A percentile compares a stretch with the other conserved stretches of the same genome.
phyloP scores from a whole-genome alignment of 2,888 invertebrate genomes.

The Cephonodes hylas region DNA sequence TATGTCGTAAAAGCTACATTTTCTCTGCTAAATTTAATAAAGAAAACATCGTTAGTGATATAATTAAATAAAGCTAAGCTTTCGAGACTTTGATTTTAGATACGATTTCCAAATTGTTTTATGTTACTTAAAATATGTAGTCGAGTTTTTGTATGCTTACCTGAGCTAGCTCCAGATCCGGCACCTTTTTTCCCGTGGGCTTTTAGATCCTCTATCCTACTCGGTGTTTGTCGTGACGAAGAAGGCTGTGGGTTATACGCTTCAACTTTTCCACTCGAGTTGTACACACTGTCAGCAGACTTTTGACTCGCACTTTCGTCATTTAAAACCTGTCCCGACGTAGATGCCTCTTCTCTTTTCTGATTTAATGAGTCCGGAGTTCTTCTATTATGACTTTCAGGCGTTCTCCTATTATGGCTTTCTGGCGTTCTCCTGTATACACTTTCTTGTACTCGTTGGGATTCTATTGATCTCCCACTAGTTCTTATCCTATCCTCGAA shows the following conservation, averaged over 20 bases:
- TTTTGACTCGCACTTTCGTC: conserved; percentile 74
- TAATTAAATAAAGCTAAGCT: not conserved
- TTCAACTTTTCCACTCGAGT: conserved; percentile 74
- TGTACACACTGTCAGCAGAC: conserved; percentile 81
- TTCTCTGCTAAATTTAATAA: not conserved
- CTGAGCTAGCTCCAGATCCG: conserved; percentile 84
- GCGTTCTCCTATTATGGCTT: conserved; percentile 56
- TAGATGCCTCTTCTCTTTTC: conserved; percentile 59
- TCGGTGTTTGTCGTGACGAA: conserved; percentile 72
- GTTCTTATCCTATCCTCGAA: conserved; percentile 72
- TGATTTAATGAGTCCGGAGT: conserved; percentile 63
- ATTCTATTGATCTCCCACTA: conserved; percentile 68
- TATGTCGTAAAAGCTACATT: not conserved
- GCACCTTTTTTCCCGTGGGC: conserved; percentile 71
- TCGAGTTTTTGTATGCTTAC: conserved; percentile 36
- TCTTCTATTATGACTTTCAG: conserved; percentile 55
- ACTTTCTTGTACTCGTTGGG: conserved; percentile 56
- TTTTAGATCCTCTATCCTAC: conserved; percentile 74
- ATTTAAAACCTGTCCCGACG: conserved; percentile 51
- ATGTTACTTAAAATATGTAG: not conserved
- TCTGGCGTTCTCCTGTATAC: conserved; percentile 68
- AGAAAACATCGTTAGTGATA: not conserved
- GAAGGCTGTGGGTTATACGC: conserved; percentile 69
- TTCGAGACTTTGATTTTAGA: not conserved
- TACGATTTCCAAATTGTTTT: not conserved